Base-by-base conservation (phyloP, 2,888 invertebrate genomes). In the Cyclophora albipunctata region DNA sequence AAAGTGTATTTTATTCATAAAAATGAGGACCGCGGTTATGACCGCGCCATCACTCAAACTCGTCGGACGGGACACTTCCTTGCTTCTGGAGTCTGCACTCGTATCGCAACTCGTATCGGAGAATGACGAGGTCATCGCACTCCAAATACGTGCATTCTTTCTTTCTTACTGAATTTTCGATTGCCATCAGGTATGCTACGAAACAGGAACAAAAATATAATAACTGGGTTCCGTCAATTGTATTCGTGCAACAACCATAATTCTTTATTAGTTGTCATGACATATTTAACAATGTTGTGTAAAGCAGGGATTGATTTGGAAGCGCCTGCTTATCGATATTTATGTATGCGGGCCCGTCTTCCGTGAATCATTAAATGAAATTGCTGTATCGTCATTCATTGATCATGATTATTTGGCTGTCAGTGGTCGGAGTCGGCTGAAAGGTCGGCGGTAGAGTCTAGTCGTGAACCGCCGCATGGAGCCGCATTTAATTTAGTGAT, bases 321-420 rank as follows among this genome's bases (percentile, higher is more conserved):
- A 69, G 65, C 67, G 66, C 58, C 66, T 72, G 71, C 69, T 74
- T 78, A 78, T 76, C 65, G 73, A 68, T 68, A 72, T 75, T 69
- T 66, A 73, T 75, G 64, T 66, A 77, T 73, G 71, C 69, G 70
- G 72, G 76, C 70, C 66, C 70, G 68, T 62, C 66, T 72, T 71
- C 73, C 71, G 74, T 76, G 69, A 68, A 69, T 76, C 74, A 80
- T 83, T 78, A 79, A 72, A 69, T 58, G 61, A 67, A 72, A 78
- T 77, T 73, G 73, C 64, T 73, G 65, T 73, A 71, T 74, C 68
- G 75, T 70, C 69, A 66, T 69, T 69, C 71, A 73, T 71, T 74
- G 72, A 73, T 72, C 64, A 74, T 73, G 66, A 75, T 73, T 71
- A 75, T 76, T 77, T 73, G 67, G 70, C 69, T 75, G 75, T 78